phyloP scores from a whole-genome alignment of 2,113 vertebrate genomes.

The Setophaga petechia region DNA sequence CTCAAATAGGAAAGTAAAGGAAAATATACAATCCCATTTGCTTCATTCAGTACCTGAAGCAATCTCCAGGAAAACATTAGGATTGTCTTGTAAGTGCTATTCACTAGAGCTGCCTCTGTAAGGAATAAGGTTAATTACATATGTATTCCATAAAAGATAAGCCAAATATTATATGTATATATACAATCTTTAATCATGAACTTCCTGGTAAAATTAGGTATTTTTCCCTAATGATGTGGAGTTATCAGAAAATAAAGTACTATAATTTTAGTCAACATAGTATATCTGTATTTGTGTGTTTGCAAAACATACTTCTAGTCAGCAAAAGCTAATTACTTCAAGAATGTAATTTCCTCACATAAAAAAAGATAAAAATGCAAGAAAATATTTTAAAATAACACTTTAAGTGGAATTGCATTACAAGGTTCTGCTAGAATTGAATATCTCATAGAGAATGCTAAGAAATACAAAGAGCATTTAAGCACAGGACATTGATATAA shows the following conservation, averaged over 20 bases:
- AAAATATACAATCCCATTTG: not conserved
- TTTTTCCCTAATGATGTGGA: not conserved
- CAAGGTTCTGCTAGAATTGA: not conserved
- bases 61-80: not conserved
- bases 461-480: not conserved
- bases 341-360: not conserved
- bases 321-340: not conserved
- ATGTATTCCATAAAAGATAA: not conserved
- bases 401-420: not conserved
- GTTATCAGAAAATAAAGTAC: not conserved
- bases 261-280: not conserved
- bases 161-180: not conserved
- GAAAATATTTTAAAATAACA: not conserved
- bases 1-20: not conserved
- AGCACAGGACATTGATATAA: not conserved
- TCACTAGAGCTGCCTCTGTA: not conserved
- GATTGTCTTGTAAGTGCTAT: not conserved
- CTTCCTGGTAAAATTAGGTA: not conserved
- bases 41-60: not conserved
- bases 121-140: not conserved
- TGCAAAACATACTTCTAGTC: not conserved
- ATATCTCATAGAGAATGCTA: not conserved
- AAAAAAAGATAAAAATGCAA: not conserved
- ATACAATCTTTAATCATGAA: not conserved
- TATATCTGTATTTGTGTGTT: not conserved